Conservation (phyloP, 2,888 invertebrate species). For the Amaurobius ferox region DNA sequence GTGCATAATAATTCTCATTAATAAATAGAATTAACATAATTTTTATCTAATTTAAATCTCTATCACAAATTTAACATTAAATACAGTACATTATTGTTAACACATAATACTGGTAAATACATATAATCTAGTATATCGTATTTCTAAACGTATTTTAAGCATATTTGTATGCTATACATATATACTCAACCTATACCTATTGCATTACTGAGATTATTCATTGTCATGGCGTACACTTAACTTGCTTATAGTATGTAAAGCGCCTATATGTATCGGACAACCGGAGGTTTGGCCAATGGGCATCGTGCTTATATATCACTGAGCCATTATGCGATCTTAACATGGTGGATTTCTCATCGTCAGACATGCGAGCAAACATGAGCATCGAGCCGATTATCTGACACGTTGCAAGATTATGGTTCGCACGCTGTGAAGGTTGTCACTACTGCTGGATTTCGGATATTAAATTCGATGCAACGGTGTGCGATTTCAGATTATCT, state of each 20-base stretch:
- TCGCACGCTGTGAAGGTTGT: slow-evolving; percentile 37
- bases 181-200: too few relatives aligned
- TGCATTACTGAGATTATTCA: background rate
- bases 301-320: slow-evolving; percentile 44
- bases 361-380: slow-evolving; percentile 44
- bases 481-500: too few relatives aligned
- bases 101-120: too few relatives aligned
- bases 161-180: too few relatives aligned
- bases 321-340: slow-evolving; percentile 43
- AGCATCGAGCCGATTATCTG: slow-evolving; percentile 68
- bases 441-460: background rate
- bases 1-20: too few relatives aligned
- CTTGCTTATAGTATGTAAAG: background rate
- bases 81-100: too few relatives aligned
- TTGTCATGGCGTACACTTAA: background rate
- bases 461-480: slow-evolving; percentile 1
- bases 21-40: too few relatives aligned
- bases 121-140: too few relatives aligned
- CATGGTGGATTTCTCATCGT: slow-evolving; percentile 29
- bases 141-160: too few relatives aligned
- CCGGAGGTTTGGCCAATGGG: background rate
- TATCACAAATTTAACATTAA: too few relatives aligned
- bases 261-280: background rate
- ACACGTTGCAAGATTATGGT: slow-evolving; percentile 65
- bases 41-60: too few relatives aligned